These are phyloP conservation scores for Hippopotamus amphibius DNA, from an alignment of 2,113 vertebrate genomes.

Conservation along the genomic window DNA sequence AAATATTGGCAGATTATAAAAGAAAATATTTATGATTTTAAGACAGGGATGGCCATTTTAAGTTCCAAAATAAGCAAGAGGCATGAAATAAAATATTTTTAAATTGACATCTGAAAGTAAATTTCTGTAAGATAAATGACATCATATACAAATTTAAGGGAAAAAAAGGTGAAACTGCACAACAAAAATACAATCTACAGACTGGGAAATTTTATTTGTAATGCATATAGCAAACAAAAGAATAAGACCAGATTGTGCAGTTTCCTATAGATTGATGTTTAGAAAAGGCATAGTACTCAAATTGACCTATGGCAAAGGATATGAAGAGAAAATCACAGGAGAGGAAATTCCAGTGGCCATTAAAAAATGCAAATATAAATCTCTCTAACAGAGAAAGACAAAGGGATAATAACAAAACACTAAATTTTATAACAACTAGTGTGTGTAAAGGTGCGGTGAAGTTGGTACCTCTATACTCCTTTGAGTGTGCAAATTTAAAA, in stretches of 20 bases:
- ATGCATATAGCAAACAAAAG: neutral
- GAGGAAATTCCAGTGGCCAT: neutral
- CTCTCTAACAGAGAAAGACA: neutral
- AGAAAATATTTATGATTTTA: conserved; percentile 7
- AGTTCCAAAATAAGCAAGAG: neutral
- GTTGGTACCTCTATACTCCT: neutral
- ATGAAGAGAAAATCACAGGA: neutral
- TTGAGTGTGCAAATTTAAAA: neutral
- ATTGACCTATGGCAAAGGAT: neutral
- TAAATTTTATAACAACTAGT: neutral
- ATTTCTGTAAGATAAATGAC: neutral
- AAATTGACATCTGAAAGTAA: neutral
- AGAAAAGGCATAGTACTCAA: neutral
- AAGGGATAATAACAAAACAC: neutral
- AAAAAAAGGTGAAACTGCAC: neutral
- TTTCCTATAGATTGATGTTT: neutral
- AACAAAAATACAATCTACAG: neutral
- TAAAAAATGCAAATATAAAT: neutral
- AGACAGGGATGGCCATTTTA: neutral
- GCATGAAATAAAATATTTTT: neutral
- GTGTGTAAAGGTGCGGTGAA: neutral
- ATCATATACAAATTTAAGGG: neutral
- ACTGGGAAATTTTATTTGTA: neutral
- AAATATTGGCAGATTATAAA: neutral
- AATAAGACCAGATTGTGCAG: neutral